Conservation (phyloP, 2,888 invertebrate species). For the Reticulitermes lucifugus region DNA sequence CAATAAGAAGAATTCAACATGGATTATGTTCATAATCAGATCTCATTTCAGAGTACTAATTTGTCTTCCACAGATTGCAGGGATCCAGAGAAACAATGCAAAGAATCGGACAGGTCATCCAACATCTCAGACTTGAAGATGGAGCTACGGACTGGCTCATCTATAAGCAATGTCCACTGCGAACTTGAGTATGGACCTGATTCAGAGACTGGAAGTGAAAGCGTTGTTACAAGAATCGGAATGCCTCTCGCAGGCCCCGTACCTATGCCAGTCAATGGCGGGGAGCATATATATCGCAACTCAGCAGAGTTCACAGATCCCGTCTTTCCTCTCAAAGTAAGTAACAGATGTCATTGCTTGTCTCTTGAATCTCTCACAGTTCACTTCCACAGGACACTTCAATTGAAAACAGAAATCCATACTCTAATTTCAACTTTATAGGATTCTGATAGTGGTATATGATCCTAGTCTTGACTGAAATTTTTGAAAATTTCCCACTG, state of each 20-base stretch:
- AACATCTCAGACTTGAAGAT: constrained; percentile 93
- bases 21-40: too few relatives aligned
- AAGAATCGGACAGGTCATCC: constrained; percentile 85
- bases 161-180: constrained; percentile 74
- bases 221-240: constrained; percentile 68
- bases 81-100: constrained; percentile 70
- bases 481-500: too few relatives aligned
- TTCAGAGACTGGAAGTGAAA: constrained; percentile 71
- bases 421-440: too few relatives aligned
- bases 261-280: constrained; percentile 68
- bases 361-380: not conserved
- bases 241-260: constrained; percentile 85
- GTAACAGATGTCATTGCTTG: constrained; percentile 58
- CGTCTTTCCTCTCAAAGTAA: constrained; percentile 81
- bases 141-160: constrained; percentile 86
- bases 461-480: too few relatives aligned
- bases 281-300: constrained; percentile 66
- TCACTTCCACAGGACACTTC: not conserved
- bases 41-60: not conserved
- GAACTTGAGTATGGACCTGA: constrained; percentile 68
- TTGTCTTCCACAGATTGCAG: constrained; percentile 56
- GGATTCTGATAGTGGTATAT: too few relatives aligned
- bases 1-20: too few relatives aligned
- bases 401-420: not conserved
- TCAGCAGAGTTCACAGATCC: constrained; percentile 81